Evolutionary conservation across 2,797 vertebrate genomes (phyloP).

Genomic region (Peromyscus aztecus): DNA sequence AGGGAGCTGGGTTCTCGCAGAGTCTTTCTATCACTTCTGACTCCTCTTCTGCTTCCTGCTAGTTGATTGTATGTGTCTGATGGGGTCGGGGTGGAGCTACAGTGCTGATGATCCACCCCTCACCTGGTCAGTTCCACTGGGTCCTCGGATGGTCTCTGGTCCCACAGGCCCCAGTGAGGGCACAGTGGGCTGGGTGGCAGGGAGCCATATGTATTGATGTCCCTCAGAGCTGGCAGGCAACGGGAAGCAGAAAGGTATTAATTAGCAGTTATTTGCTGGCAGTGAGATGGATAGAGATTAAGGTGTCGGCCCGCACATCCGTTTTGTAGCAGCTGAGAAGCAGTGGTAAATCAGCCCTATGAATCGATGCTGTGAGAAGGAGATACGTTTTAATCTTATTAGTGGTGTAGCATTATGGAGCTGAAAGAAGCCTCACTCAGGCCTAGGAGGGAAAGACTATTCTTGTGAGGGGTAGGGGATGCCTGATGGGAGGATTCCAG

Average conservation of each 20-base stretch:
- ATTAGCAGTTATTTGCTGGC: slow-evolving; percentile 82
- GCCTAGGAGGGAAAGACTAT: neutral
- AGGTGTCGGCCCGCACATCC: slow-evolving; percentile 77
- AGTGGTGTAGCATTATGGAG: slow-evolving; percentile 49
- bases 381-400: slow-evolving; percentile 88
- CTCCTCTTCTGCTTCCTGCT: rapidly evolving
- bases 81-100: neutral
- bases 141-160: neutral
- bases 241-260: slow-evolving; percentile 82
- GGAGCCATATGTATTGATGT: slow-evolving; percentile 53
- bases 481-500: neutral
- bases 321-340: slow-evolving; percentile 58
- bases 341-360: slow-evolving; percentile 83
- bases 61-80: neutral
- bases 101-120: neutral
- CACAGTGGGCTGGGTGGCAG: neutral
- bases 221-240: slow-evolving; percentile 41
- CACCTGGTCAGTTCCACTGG: neutral
- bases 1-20: neutral
- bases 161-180: neutral
- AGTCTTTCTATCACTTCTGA: neutral
- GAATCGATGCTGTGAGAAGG: slow-evolving; percentile 83
- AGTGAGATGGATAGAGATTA: slow-evolving; percentile 84
- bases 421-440: slow-evolving; percentile 1
- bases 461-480: neutral